Evolutionary conservation across 2,888 invertebrate species (phyloP).

Genomic region (Drosophila niveifrons): DNA sequence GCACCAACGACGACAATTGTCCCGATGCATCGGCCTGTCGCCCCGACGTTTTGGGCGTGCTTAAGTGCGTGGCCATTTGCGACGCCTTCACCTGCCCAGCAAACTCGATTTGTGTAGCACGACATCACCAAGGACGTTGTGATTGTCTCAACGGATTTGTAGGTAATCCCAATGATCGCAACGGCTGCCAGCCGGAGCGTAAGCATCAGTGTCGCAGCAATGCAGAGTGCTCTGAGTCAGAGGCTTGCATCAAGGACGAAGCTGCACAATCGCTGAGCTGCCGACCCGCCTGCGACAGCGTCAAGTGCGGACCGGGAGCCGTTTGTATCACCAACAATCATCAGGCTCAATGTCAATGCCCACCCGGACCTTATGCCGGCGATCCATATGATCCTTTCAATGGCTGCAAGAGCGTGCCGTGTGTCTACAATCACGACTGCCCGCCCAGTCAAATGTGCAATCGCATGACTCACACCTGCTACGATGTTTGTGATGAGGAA

Average conservation of each 20-base stretch:
- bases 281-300: conserved; percentile 91
- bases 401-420: conserved; percentile 93
- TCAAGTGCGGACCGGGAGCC: conserved; percentile 94
- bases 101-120: conserved; percentile 92
- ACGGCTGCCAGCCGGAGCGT: conserved; percentile 91
- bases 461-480: conserved; percentile 92
- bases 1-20: conserved; percentile 90
- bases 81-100: conserved; percentile 93
- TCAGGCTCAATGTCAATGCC: conserved; percentile 95
- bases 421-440: conserved; percentile 94
- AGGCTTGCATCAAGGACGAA: conserved; percentile 89
- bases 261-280: conserved; percentile 88
- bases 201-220: conserved; percentile 92
- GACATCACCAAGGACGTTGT: conserved; percentile 91
- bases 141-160: conserved; percentile 93
- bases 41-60: conserved; percentile 93
- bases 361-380: conserved; percentile 93
- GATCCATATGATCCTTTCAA: conserved; percentile 91
- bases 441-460: conserved; percentile 92
- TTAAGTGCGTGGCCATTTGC: conserved; percentile 93
- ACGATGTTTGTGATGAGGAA: conserved; percentile 92
- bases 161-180: conserved; percentile 95
- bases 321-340: conserved; percentile 96
- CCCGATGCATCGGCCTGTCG: conserved; percentile 90
- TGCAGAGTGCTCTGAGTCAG: conserved; percentile 93